phyloP scores from a whole-genome alignment of 37 sponge, comb jelly and placozoan genomes.

The Haliclona indistincta region DNA sequence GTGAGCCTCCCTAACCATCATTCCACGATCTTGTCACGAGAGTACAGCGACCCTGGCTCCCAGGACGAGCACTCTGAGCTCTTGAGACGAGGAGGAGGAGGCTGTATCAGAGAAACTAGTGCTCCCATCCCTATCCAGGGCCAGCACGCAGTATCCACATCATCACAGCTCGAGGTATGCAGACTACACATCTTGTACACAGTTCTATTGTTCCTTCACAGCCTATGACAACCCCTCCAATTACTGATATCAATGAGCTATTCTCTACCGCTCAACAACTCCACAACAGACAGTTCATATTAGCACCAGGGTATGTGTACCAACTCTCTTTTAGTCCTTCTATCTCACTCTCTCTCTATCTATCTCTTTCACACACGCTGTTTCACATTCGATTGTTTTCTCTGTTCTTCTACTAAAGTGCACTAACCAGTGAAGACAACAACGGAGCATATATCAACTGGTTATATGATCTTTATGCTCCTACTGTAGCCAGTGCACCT shows the following conservation, averaged over 20 bases:
- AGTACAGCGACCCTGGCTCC: too few species aligned
- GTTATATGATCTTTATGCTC: constrained; percentile 60
- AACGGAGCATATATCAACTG: constrained; percentile 45
- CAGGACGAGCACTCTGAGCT: constrained; percentile 19
- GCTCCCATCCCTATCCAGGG: too few species aligned
- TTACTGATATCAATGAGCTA: constrained; percentile 8
- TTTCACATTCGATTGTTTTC: not conserved
- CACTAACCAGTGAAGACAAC: constrained; percentile 19
- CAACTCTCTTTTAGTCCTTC: not conserved
- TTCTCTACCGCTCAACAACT: not conserved
- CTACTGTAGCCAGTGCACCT: constrained; percentile 19
- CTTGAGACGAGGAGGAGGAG: too few species aligned
- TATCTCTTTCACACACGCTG: not conserved
- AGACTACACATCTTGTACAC: too few species aligned
- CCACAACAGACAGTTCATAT: not conserved
- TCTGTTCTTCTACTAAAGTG: not conserved
- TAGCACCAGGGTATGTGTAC: not conserved
- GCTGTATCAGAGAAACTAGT: too few species aligned
- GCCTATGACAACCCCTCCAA: not conserved
- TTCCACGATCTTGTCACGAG: too few species aligned
- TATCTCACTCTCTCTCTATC: not conserved
- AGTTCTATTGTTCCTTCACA: not conserved
- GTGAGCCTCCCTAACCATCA: too few species aligned
- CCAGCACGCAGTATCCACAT: too few species aligned
- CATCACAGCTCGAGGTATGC: too few species aligned